A percentile compares a stretch with the other conserved stretches of the same genome.
Conservation (phyloP, 2,797 vertebrate species). For the Nannoperca australis region DNA sequence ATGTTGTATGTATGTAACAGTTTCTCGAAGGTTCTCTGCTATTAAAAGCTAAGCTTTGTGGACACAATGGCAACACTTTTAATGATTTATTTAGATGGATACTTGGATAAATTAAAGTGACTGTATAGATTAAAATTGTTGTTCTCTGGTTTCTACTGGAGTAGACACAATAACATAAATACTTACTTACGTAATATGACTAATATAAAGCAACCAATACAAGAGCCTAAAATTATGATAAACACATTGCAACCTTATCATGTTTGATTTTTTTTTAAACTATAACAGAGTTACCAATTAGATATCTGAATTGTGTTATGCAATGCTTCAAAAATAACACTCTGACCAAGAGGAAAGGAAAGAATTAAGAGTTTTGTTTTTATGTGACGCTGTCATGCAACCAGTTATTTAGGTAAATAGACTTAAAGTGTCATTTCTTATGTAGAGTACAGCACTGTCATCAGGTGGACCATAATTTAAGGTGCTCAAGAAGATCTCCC, state of each 20-base stretch:
- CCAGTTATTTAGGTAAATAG: not conserved
- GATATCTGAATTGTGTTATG: not conserved
- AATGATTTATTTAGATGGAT: conserved; percentile 44
- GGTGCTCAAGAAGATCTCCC: not conserved
- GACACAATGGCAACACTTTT: not conserved
- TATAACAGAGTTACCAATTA: not conserved
- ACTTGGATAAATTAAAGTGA: conserved; percentile 24
- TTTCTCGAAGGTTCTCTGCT: not conserved
- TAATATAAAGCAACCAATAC: not conserved
- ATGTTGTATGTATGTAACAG: not conserved
- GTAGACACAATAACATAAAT: not conserved
- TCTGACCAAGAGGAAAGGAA: not conserved
- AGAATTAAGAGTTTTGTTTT: not conserved
- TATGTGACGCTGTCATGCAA: not conserved
- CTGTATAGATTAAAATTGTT: conserved; percentile 19
- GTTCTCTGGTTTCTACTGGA: conserved; percentile 33
- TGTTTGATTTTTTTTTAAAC: not conserved
- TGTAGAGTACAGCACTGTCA: not conserved
- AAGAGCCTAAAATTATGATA: not conserved
- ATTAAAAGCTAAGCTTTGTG: not conserved
- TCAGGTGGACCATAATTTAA: conserved; percentile 20
- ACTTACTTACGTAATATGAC: not conserved
- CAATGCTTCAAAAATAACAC: not conserved
- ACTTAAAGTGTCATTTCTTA: not conserved
- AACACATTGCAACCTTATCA: not conserved